Evolutionary conservation across 2,888 invertebrate genomes (phyloP).

Genomic region (Ditula angustiorana): DNA sequence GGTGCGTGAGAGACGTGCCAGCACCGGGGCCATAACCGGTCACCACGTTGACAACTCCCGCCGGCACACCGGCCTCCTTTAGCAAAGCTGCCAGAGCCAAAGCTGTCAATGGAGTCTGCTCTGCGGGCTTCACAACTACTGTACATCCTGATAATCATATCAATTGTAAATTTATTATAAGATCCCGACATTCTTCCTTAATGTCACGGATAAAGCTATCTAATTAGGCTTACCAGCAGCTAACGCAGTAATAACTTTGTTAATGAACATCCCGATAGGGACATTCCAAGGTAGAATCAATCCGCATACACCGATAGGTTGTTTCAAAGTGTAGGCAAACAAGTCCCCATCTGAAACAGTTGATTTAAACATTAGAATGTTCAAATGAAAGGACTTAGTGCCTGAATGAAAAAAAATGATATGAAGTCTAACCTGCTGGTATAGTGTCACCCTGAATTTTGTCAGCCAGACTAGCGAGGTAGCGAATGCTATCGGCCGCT

Average conservation of each 20-base stretch:
- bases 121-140: slow-evolving; percentile 95
- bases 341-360: not conserved
- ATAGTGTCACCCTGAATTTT: slow-evolving; percentile 92
- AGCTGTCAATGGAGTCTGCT: slow-evolving; percentile 96
- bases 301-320: slow-evolving; percentile 90
- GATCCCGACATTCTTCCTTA: not conserved
- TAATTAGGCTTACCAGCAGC: slow-evolving; percentile 66
- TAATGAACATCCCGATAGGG: slow-evolving; percentile 93
- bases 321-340: slow-evolving; percentile 79
- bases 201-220: too few species aligned
- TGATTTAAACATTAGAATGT: not conserved
- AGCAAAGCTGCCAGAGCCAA: slow-evolving; percentile 92
- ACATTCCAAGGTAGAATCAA: slow-evolving; percentile 97
- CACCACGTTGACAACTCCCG: slow-evolving; percentile 95
- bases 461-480: slow-evolving; percentile 96
- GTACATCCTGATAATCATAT: slow-evolving; percentile 87
- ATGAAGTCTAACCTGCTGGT: slow-evolving; percentile 72
- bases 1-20: slow-evolving; percentile 90
- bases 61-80: slow-evolving; percentile 94
- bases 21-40: slow-evolving; percentile 92
- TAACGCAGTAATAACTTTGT: slow-evolving; percentile 93
- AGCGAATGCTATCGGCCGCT: slow-evolving; percentile 85
- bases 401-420: not conserved
- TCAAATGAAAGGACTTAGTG: not conserved
- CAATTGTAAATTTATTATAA: not conserved